These are phyloP conservation scores for Halictus rubicundus DNA, from an alignment of 1,140 invertebrate species.

Conservation along the genomic window DNA sequence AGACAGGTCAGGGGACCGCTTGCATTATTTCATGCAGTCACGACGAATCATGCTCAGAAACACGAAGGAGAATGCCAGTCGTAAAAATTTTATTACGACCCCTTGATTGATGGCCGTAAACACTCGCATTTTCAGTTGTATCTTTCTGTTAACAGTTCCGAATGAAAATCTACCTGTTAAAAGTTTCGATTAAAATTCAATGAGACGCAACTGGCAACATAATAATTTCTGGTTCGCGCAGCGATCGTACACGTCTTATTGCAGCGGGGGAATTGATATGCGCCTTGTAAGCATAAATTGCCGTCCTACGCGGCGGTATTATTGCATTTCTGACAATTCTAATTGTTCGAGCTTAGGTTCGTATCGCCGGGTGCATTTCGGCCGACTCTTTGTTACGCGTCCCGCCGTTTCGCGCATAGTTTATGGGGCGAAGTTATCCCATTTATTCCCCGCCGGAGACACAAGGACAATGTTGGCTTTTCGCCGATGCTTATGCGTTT, in stretches of 20 bases:
- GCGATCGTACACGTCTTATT: background rate
- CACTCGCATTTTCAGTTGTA: no score
- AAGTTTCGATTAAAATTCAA: no score
- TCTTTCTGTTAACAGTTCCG: no score
- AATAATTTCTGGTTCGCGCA: background rate
- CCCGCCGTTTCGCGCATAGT: slow-evolving; percentile 43
- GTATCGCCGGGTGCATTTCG: slow-evolving; percentile 15
- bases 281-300: background rate
- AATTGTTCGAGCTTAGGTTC: slow-evolving; percentile 18
- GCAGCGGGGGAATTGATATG: background rate
- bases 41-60: background rate
- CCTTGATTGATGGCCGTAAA: background rate
- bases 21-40: background rate
- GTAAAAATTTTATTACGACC: background rate
- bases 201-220: background rate
- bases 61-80: no score
- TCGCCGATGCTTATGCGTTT: slow-evolving; percentile 45
- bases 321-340: slow-evolving; percentile 22
- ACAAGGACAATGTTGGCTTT: slow-evolving; percentile 51
- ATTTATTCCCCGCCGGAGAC: slow-evolving; percentile 35
- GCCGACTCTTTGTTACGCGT: slow-evolving; percentile 20
- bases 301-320: background rate
- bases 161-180: no score
- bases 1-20: no score
- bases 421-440: slow-evolving; percentile 50